phyloP scores from a whole-genome alignment of 2,888 invertebrate species.

The Drosophila picticornis region DNA sequence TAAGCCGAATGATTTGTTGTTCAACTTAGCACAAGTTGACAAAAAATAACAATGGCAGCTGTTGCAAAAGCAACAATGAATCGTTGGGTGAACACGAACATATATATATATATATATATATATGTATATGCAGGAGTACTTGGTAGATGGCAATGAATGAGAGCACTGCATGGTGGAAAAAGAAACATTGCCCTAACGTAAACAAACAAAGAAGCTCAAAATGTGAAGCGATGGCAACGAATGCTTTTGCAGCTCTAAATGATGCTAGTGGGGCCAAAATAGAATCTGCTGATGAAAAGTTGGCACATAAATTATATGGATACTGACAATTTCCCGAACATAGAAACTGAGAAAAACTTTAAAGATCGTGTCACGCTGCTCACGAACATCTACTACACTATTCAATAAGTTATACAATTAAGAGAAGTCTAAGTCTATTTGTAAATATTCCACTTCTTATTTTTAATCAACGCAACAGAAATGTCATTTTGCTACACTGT shows the following conservation, averaged over 20 bases:
- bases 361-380: not conserved
- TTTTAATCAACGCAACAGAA: not conserved
- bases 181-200: conserved; percentile 58
- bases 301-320: conserved; percentile 14
- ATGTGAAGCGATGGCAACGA: conserved; percentile 55
- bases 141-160: conserved; percentile 8
- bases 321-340: not conserved
- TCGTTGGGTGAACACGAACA: not conserved
- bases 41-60: conserved; percentile 76
- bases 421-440: not conserved
- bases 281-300: conserved; percentile 27
- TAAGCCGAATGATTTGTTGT: conserved; percentile 78
- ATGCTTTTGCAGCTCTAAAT: conserved; percentile 50
- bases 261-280: conserved; percentile 29
- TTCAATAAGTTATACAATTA: not conserved
- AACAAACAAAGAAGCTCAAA: conserved; percentile 64
- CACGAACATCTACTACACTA: not conserved
- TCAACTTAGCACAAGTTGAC: conserved; percentile 78
- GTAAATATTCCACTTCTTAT: not conserved
- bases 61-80: conserved; percentile 75
- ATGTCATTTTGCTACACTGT: conserved; percentile 44
- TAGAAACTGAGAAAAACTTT: too few species aligned
- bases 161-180: conserved; percentile 13
- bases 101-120: not conserved
- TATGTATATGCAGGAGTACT: conserved; percentile 8